phyloP scores from a whole-genome alignment of 2,888 invertebrate species.

The Noctua pronuba region DNA sequence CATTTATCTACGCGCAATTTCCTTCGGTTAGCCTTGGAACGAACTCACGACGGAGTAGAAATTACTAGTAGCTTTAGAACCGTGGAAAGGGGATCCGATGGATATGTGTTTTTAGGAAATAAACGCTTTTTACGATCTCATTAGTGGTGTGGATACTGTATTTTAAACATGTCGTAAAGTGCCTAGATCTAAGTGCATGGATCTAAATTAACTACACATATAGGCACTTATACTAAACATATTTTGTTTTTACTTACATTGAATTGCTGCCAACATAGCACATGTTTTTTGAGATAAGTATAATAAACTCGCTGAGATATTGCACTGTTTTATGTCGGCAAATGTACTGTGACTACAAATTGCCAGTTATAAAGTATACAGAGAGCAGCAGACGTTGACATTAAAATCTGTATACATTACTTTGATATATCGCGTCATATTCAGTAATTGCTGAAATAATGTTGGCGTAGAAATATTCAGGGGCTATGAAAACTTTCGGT shows the following conservation, averaged over 20 bases:
- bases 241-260: constrained; percentile 67
- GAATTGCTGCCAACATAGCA: constrained; percentile 82
- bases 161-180: constrained; percentile 37
- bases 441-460: constrained; percentile 39
- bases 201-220: constrained; percentile 32
- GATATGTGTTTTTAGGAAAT: constrained; percentile 5
- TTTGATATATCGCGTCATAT: constrained; percentile 56
- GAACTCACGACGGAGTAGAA: constrained; percentile 28
- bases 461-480: constrained; percentile 46
- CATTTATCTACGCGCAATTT: constrained; percentile 49
- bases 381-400: constrained; percentile 71
- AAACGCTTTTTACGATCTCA: constrained; percentile 22
- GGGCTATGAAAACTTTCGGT: constrained; percentile 24
- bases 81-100: background rate
- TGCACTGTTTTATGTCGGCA: constrained; percentile 52
- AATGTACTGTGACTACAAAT: constrained; percentile 66
- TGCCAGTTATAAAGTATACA: constrained; percentile 55
- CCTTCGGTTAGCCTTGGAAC: constrained; percentile 34
- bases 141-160: constrained; percentile 26
- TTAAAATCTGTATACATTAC: constrained; percentile 76
- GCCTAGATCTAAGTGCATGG: constrained; percentile 23
- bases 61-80: constrained; percentile 8
- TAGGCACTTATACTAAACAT: constrained; percentile 6
- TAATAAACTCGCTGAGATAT: constrained; percentile 67
- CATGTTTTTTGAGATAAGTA: constrained; percentile 72